Conservation (phyloP, 2,113 vertebrate genomes). For the Emydura subglobosa region DNA sequence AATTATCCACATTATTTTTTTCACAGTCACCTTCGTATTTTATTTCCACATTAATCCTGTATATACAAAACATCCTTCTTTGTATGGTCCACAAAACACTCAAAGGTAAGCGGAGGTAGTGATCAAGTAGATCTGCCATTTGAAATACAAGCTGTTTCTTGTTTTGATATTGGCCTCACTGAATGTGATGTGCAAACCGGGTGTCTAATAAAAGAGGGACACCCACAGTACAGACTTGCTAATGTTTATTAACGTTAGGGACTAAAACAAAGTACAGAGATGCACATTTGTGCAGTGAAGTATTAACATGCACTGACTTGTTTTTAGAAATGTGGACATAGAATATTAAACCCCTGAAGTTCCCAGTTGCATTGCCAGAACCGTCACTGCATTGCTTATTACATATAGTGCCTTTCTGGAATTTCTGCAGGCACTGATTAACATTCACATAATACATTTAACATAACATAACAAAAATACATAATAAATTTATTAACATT, state of each 20-base stretch:
- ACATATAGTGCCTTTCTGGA: slow-evolving; percentile 55
- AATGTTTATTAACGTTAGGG: slow-evolving; percentile 71
- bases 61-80: background rate
- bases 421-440: slow-evolving; percentile 70
- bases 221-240: slow-evolving; percentile 1
- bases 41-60: background rate
- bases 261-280: slow-evolving; percentile 23
- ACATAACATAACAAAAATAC: slow-evolving; percentile 28
- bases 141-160: slow-evolving; percentile 44
- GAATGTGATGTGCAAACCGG: slow-evolving; percentile 10
- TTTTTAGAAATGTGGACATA: slow-evolving; percentile 21
- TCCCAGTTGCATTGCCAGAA: slow-evolving; percentile 19
- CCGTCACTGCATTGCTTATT: slow-evolving; percentile 32
- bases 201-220: background rate
- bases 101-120: background rate
- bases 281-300: slow-evolving; percentile 53
- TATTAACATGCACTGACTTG: slow-evolving; percentile 66
- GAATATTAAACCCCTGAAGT: slow-evolving; percentile 70
- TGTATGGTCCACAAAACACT: background rate
- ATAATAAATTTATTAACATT: slow-evolving; percentile 69
- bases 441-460: slow-evolving; percentile 74
- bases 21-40: background rate
- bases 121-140: background rate
- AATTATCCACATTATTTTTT: background rate
- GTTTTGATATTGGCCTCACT: background rate